Evolutionary conservation across 2,888 invertebrate genomes (phyloP), one percentile per base, ranked within the genome.

Genomic region (Stenurella melanura): DNA sequence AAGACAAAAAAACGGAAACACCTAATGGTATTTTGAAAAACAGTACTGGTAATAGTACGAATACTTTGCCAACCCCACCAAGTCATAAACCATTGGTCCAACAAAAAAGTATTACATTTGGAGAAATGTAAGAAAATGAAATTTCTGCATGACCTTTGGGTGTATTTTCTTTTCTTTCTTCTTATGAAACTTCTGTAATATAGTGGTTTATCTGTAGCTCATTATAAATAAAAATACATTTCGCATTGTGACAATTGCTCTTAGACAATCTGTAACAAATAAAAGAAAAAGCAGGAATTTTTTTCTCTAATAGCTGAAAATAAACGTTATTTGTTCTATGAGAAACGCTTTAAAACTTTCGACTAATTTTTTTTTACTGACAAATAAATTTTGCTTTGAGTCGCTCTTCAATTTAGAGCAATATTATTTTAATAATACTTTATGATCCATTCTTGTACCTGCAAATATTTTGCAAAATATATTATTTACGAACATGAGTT

Each of bases 11-110:
- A 64, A 10, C 71, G 21, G 89, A 89, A 5, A 78, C 87, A 17
- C 89, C 89, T 11, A 91, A 90, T 86, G 92, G 92, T 19, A 92
- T 92, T 80, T 86, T 92, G 70, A 92, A 92, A 87, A 91, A 89
- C 82, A 87, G 87, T 76, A 85, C 82, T 79, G 86, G 85, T 74
- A 86, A 85, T 80, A 78, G 50, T 26, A 58, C 18, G 81, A 78
- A 84, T 80, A 80, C 81, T 81, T 70, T 60, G 61, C 67, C 67
- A 12, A 50, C 74, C 26, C 68, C 69, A 9, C 68, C 83, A 66
- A 80, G 80, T 72, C 88, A 88, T 81, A 87, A 87, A 83, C 84
- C 86, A 73, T 80, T 88, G 78, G 83, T 86, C 73, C 88, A 89
- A 73, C 90, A 90, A 86, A 90, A 90, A 86, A 89, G 88, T 83